Conservation (phyloP, 2,113 vertebrate genomes). For the Aleadryas rufinucha region DNA sequence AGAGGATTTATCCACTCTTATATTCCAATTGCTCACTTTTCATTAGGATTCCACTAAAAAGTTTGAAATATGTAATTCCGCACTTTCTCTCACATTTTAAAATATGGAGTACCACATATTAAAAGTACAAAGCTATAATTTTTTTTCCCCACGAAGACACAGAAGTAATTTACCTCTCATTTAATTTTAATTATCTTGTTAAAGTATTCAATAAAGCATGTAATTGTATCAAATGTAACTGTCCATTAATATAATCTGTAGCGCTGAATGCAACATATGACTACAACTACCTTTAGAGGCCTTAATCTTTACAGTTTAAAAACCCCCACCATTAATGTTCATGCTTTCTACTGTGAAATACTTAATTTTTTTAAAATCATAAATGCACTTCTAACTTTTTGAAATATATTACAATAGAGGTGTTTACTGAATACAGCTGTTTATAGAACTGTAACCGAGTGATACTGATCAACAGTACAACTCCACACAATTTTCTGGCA, state of each 20-base stretch:
- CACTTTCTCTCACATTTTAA: not conserved
- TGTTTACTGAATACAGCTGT: not conserved
- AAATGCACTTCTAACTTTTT: not conserved
- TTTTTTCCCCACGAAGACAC: not conserved
- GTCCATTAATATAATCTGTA: not conserved
- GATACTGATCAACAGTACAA: not conserved
- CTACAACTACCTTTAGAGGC: not conserved
- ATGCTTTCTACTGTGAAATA: not conserved
- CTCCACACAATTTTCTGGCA: not conserved
- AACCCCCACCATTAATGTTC: not conserved
- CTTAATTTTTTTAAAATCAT: rapidly evolving
- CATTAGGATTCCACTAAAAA: not conserved
- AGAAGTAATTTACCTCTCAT: not conserved
- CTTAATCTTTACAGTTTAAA: not conserved
- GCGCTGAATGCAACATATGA: not conserved
- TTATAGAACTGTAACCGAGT: not conserved
- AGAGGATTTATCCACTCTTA: not conserved
- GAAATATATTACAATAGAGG: not conserved
- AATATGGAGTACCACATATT: not conserved
- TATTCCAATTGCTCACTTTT: rapidly evolving
- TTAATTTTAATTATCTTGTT: not conserved
- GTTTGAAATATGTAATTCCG: not conserved
- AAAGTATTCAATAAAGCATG: not conserved
- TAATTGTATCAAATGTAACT: not conserved
- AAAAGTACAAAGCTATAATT: not conserved